Evolutionary conservation across 2,113 vertebrate species (phyloP), one percentile per base, ranked within the genome.

Genomic region (Salminus brasiliensis): DNA sequence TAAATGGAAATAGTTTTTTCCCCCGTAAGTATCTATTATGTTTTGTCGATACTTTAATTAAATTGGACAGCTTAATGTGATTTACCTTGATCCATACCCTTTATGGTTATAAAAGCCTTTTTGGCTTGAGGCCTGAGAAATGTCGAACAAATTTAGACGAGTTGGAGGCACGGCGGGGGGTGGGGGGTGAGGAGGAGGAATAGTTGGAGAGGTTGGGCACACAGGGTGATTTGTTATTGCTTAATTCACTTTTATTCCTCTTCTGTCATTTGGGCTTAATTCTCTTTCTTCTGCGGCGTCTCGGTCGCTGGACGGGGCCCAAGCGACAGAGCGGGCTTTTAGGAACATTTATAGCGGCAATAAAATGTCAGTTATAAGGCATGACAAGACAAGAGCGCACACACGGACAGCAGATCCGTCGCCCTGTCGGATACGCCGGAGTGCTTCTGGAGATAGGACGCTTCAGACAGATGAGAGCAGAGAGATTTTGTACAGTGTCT

Each of bases 91-190:
- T 95, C 96, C 95, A 96, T 96, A 94, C 93, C 93, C 94, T 96
- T 97, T 97, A 96, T 97, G 94, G 93, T 94, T 97, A 95, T 97
- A 98, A 99, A 97, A 97, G 97, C 95, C 96, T 98, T 98, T 98
- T 94, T 99, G 97, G 97, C 96, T 88, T 92, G 78, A 1, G 80
- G 94, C 97, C 97, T 78, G 29, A 90, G 96, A 96, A 93, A 95
- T 90, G 94, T 95, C 94, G 92, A 95, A 95, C 95, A 96, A 96
- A 97, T 97, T 94, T 93, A 94, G 93, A 95, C 94, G 92, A 92
- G 86, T 92, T 89, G 92, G 90, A 82, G 15, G 77, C 32, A 4
- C 32, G 18, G 32, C 5, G 16, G 7, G 52, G 71, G n/a, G 57
- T 39, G 70, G 66, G 16, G 7, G 52, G 71, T 27, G 57, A 45